Evolutionary conservation across 2,888 invertebrate species (phyloP), one percentile per base, ranked within the genome.

Genomic region (Spisula subtruncata): DNA sequence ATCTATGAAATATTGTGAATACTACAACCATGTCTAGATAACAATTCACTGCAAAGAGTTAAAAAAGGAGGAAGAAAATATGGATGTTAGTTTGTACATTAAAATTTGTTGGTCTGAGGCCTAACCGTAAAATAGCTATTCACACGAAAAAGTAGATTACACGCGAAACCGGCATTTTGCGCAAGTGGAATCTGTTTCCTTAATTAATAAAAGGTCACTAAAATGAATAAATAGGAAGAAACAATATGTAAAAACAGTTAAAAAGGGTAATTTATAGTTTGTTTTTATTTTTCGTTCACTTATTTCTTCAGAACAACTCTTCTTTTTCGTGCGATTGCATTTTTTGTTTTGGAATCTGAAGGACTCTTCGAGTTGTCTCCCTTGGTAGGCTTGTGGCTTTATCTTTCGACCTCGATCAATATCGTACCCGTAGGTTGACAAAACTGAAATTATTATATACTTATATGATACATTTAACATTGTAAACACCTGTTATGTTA

Each of bases 151-250:
- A 75, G 35, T 75, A 18, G 32, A 75, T 75, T 18, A 35, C 35
- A 75, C 75, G 75, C 35, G 35, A 14, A 16, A 75, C 75, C 75
- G 75, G 32, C 75, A 75, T 75, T 75, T 75, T 75, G 75, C 75
- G 75, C 75, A 75, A 75, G 75, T 35, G 35, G n/a, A 75, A 12
- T 71, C 6, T 32, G 32, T 32, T 32, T 75, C 25, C 35, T 32
- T 32, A 18, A 18, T 32, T 75, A 12, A 35, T 32, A 25, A 35
- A 18, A 25, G 18, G 25, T 14, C 35, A 35, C 18, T 16, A 16
- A 75, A 35, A 35, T 35, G 75, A 75, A 75, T 14, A 75, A 75
- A 75, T 75, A 75, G 32, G 35, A 35, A 32, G 25, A 75, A 35
- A 35, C 75, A 35, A 14, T 0, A 20, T 35, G 29, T 35, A 75